Conservation (phyloP, 1,140 invertebrate genomes). For the Calephelis nemesis region DNA sequence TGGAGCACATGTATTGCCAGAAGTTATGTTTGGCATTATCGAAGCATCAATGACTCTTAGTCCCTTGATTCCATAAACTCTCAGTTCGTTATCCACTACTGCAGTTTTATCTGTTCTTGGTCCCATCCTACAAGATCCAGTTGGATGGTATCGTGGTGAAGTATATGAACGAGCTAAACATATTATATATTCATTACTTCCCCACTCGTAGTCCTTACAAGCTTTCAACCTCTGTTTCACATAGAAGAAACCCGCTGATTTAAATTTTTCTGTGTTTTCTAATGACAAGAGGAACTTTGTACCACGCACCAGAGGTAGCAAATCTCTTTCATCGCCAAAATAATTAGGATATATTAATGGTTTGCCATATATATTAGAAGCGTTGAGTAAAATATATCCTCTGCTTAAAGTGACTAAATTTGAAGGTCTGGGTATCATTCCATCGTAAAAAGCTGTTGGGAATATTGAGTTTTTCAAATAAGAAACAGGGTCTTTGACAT, state of each 20-base stretch:
- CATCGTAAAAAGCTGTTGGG: slow-evolving; percentile 38
- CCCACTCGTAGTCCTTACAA: slow-evolving; percentile 81
- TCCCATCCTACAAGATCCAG: slow-evolving; percentile 83
- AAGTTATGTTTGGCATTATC: too few species aligned
- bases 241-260: slow-evolving; percentile 78
- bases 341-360: slow-evolving; percentile 91
- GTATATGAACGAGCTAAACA: slow-evolving; percentile 84
- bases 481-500: slow-evolving; percentile 31
- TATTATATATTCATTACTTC: slow-evolving; percentile 84
- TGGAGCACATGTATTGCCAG: too few species aligned
- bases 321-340: slow-evolving; percentile 81
- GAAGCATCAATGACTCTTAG: too few species aligned
- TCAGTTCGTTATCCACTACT: not conserved
- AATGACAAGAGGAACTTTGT: slow-evolving; percentile 37
- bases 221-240: slow-evolving; percentile 80
- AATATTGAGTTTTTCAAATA: slow-evolving; percentile 30
- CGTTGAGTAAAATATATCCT: slow-evolving; percentile 83
- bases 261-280: slow-evolving; percentile 78
- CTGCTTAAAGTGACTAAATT: slow-evolving; percentile 74
- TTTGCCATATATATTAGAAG: slow-evolving; percentile 83
- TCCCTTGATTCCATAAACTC: slow-evolving; percentile 43
- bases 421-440: slow-evolving; percentile 27
- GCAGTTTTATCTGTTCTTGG: slow-evolving; percentile 47
- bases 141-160: slow-evolving; percentile 82
- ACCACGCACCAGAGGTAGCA: slow-evolving; percentile 76